Conservation (phyloP, 2,797 vertebrate genomes). For the Dendrocincla tyrannina region DNA sequence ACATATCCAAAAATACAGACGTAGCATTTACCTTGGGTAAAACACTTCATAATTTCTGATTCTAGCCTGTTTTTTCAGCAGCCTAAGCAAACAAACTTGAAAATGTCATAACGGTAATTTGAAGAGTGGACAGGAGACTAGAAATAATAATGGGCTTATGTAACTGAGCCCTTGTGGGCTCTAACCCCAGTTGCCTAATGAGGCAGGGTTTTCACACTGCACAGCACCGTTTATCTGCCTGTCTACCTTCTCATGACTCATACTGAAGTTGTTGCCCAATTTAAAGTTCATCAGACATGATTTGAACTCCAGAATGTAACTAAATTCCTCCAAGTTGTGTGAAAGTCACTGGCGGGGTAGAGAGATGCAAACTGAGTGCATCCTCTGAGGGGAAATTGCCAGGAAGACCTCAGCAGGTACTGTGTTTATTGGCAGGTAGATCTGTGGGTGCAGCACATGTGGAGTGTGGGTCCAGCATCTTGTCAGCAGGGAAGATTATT, state of each 20-base stretch:
- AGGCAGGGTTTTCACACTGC: neutral
- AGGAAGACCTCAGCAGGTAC: neutral
- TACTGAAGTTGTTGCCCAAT: neutral
- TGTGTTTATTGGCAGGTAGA: neutral
- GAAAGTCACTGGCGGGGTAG: neutral
- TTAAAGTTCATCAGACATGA: neutral
- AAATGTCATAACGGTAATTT: neutral
- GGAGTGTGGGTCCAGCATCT: neutral
- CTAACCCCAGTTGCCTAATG: neutral
- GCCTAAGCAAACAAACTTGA: neutral
- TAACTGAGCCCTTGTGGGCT: neutral
- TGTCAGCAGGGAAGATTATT: neutral
- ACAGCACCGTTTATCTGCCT: neutral
- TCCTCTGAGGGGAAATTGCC: neutral
- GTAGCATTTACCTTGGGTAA: neutral
- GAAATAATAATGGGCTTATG: neutral
- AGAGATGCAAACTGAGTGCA: neutral
- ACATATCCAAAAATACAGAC: neutral
- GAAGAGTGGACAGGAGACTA: neutral
- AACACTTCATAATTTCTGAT: neutral
- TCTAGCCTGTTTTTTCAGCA: neutral
- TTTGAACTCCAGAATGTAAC: neutral
- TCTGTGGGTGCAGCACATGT: fast-evolving
- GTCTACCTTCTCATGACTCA: neutral
- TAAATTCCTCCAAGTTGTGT: neutral